These are phyloP conservation scores for Microcebus jonahi DNA, from an alignment of 2,113 vertebrate genomes.

Conservation along the genomic window DNA sequence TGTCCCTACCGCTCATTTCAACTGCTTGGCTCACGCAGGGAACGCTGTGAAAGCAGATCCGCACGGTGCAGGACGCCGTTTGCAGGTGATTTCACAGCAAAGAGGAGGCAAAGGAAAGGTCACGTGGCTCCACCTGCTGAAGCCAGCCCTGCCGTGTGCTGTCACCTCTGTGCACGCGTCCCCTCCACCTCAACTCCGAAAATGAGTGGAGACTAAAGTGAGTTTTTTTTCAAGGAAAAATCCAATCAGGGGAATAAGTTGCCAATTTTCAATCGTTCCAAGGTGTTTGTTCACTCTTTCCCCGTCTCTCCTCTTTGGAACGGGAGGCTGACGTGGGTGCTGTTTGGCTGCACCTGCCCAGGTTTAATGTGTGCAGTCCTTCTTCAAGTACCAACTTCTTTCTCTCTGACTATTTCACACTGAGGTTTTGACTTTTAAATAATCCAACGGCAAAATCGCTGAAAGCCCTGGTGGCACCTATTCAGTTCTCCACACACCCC, in stretches of 20 bases:
- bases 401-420: not conserved
- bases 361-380: not conserved
- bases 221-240: not conserved
- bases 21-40: not conserved
- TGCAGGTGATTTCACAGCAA: not conserved
- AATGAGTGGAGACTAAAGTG: not conserved
- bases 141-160: not conserved
- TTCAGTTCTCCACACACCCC: not conserved
- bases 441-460: not conserved
- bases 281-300: not conserved
- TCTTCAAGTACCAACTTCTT: not conserved
- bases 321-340: not conserved
- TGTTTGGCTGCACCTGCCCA: not conserved
- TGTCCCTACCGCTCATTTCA: not conserved
- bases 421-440: not conserved
- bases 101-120: not conserved
- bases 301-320: not conserved
- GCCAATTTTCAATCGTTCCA: not conserved
- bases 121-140: not conserved
- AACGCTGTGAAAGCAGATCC: fast-evolving
- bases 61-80: fast-evolving
- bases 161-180: not conserved
- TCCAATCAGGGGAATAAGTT: not conserved
- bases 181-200: not conserved
- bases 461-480: not conserved